Base-by-base conservation (phyloP, 2,797 vertebrate genomes). In the Sebastes diploproa region DNA sequence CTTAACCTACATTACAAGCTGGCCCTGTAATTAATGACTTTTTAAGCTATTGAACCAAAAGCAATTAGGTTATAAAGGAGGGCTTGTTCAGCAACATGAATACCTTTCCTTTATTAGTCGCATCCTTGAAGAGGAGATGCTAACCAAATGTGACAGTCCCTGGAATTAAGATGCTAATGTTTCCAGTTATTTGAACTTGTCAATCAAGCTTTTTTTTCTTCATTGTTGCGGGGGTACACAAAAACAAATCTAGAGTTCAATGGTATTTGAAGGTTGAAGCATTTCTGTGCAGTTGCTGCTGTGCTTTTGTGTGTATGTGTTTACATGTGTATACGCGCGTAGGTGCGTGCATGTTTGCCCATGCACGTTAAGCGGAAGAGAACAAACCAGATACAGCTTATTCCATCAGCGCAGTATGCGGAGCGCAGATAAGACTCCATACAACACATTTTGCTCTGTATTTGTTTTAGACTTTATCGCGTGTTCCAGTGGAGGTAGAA, bases 11-110 rank as follows among this genome's bases (percentile, higher is more conserved):
- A 94, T 96, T 95, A 94, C 88, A 90, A 91, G 86, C 83, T 88
- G 89, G 91, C 90, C 93, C 90, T 92, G 91, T 95, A 96, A 96
- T 96, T 96, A 96, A 96, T 96, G 93, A 95, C 94, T 94, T 95
- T 95, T 95, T 93, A 95, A 96, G 94, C 92, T 94, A 94, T 94
- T 94, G 93, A 96, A 94, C 94, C 89, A 90, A 95, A 96, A 95
- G 93, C 94, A 95, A 96, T 96, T 95, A 95, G 90, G 93, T 94
- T 94, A 94, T 94, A 95, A 94, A 93, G 89, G 88, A 91, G 90
- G 89, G 83, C 94, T 95, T 95, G 95, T 95, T 95, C 92, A 36
- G 82, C 72, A 93, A 93, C 88, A 92, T 89, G 89, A 94, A 93
- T 92, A 91, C 89, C 82, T 91, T 91, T 92, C 86, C 89, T 89